Conservation (phyloP, 2,113 vertebrate species). For the Tautogolabrus adspersus region DNA sequence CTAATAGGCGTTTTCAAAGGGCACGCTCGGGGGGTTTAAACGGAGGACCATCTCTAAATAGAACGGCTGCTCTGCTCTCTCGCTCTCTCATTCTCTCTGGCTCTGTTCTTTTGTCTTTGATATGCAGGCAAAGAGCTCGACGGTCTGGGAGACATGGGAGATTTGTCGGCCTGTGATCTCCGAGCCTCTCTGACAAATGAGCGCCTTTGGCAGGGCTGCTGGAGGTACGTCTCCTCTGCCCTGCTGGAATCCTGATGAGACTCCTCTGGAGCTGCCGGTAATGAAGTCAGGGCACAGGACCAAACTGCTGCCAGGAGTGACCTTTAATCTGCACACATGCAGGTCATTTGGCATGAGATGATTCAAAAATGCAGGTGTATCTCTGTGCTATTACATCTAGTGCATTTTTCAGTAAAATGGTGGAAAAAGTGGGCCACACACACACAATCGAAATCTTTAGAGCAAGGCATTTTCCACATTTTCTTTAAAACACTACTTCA, state of each 20-base stretch:
- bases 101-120: conserved; percentile 84
- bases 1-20: conserved; percentile 84
- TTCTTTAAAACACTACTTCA: background rate
- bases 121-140: conserved; percentile 79
- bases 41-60: conserved; percentile 73
- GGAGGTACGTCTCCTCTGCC: conserved; percentile 69
- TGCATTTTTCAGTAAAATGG: conserved; percentile 13
- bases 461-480: background rate
- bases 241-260: conserved; percentile 79
- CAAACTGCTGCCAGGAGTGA: conserved; percentile 68
- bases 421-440: conserved; percentile 11
- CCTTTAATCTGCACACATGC: conserved; percentile 66
- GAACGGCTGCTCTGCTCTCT: conserved; percentile 73
- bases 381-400: conserved; percentile 8
- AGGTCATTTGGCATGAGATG: conserved; percentile 45
- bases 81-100: conserved; percentile 43
- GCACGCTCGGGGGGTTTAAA: conserved; percentile 76
- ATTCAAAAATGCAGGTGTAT: conserved; percentile 22
- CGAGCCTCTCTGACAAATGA: conserved; percentile 82
- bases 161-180: conserved; percentile 85
- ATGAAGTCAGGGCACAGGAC: conserved; percentile 71
- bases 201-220: conserved; percentile 79
- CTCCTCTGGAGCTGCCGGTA: conserved; percentile 53
- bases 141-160: conserved; percentile 77
- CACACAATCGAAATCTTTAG: background rate